These are phyloP conservation scores for Synergus gifuensis DNA, from an alignment of 2,888 invertebrate genomes.

Conservation along the genomic window DNA sequence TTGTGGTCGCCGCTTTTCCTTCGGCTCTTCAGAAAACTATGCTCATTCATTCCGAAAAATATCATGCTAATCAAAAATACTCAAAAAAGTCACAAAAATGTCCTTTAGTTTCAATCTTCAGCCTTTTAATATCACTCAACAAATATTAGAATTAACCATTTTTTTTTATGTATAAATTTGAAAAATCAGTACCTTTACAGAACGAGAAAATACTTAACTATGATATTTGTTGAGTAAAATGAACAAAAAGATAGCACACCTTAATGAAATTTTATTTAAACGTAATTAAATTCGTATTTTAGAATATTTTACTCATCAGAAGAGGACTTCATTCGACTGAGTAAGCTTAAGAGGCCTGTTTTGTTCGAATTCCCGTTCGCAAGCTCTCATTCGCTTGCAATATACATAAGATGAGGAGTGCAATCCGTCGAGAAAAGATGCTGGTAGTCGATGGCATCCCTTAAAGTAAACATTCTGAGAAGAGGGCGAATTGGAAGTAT, in stretches of 20 bases:
- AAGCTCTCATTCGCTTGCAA: constrained; percentile 48
- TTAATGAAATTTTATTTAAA: background rate
- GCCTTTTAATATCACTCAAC: no score
- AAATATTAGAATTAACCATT: no score
- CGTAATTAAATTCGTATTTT: background rate
- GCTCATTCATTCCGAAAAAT: background rate
- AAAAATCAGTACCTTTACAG: no score
- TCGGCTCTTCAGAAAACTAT: constrained; percentile 17
- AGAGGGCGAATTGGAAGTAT: constrained; percentile 62
- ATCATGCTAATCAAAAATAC: background rate
- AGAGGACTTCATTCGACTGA: constrained; percentile 16
- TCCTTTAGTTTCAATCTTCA: no score
- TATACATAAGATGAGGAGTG: constrained; percentile 55
- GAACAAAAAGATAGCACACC: no score
- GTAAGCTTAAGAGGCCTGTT: constrained; percentile 15
- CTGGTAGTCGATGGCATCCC: constrained; percentile 69
- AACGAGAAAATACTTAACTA: no score
- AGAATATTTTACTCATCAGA: constrained; percentile 9
- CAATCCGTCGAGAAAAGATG: constrained; percentile 60
- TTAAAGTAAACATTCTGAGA: constrained; percentile 70
- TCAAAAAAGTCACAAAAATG: no score
- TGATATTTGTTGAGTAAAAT: no score
- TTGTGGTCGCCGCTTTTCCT: constrained; percentile 35
- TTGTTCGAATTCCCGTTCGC: constrained; percentile 18
- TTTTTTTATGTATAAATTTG: no score